A percentile compares a stretch with the other conserved stretches of the same genome.
These are phyloP conservation scores for Momotus momota DNA, from an alignment of 2,797 vertebrate genomes.

Conservation along the genomic window DNA sequence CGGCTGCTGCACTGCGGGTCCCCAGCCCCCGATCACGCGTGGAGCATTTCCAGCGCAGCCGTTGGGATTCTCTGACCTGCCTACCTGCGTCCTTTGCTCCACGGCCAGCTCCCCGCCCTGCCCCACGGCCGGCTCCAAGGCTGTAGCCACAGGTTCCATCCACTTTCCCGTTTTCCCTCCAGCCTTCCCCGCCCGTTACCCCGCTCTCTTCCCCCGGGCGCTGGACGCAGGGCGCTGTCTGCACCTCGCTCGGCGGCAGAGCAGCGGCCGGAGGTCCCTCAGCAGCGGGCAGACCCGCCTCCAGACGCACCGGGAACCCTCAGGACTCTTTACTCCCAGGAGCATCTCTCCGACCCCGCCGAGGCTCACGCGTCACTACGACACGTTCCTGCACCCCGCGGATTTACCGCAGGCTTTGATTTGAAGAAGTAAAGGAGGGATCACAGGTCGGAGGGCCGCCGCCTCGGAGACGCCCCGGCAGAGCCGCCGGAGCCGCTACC, in stretches of 20 bases:
- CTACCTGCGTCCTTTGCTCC: not conserved
- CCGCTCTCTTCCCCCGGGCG: too few relatives aligned
- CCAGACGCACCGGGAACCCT: not conserved
- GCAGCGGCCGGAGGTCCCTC: too few relatives aligned
- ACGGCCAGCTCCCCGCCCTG: too few relatives aligned
- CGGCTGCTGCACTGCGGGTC: not conserved
- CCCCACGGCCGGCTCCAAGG: too few relatives aligned
- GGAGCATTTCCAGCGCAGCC: fast-evolving
- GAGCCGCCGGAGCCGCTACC: not conserved
- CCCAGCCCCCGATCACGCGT: fast-evolving
- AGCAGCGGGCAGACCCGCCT: not conserved
- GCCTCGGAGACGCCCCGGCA: not conserved
- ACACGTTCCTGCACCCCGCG: not conserved
- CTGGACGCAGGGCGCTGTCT: not conserved
- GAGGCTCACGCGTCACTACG: not conserved
- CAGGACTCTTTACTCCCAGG: not conserved
- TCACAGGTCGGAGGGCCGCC: too few relatives aligned
- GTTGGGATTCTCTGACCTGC: fast-evolving
- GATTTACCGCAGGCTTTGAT: fast-evolving
- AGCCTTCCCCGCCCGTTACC: not conserved
- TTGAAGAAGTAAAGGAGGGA: fast-evolving
- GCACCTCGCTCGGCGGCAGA: too few relatives aligned
- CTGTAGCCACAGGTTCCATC: too few relatives aligned
- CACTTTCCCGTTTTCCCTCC: not conserved
- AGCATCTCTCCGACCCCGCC: fast-evolving